phyloP scores from a whole-genome alignment of 2,797 vertebrate species.

The Arnoldichthys spilopterus region DNA sequence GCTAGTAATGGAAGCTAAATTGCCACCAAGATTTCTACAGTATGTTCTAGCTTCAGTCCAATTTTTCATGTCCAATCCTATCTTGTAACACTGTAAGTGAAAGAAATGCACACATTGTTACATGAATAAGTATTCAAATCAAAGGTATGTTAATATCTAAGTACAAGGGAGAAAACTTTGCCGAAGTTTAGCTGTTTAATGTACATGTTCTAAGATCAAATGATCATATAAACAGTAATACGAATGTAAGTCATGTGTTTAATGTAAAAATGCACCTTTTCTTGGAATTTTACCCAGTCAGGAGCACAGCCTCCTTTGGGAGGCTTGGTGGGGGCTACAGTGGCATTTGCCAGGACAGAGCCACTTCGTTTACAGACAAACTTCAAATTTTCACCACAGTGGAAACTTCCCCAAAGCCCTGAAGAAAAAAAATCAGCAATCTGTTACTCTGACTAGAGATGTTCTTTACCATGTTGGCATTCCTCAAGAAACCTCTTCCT shows the following conservation, averaged over 20 bases:
- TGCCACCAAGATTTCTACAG: constrained; percentile 75
- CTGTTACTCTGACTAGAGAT: neutral
- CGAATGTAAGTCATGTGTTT: neutral
- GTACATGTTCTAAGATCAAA: no score
- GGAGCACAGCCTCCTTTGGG: constrained; percentile 72
- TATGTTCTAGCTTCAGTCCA: constrained; percentile 76
- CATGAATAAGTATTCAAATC: neutral
- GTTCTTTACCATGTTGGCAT: no score
- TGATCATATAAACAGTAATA: neutral
- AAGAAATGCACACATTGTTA: neutral
- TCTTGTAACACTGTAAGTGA: constrained; percentile 77
- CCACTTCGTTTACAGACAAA: constrained; percentile 82
- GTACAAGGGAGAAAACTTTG: neutral
- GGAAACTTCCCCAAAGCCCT: constrained; percentile 81
- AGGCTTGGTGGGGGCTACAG: constrained; percentile 66
- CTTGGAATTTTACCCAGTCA: constrained; percentile 71
- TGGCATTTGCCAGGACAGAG: constrained; percentile 72
- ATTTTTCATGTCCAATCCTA: constrained; percentile 67
- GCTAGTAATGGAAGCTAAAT: constrained; percentile 74
- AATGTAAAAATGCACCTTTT: constrained; percentile 30
- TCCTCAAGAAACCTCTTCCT: no score
- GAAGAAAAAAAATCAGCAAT: constrained; percentile 12
- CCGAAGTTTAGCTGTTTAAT: no score
- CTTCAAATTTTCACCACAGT: constrained; percentile 47
- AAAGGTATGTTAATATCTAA: neutral